These are phyloP conservation scores for Microctonus aethiopoides DNA, from an alignment of 2,888 invertebrate species.

Conservation along the genomic window DNA sequence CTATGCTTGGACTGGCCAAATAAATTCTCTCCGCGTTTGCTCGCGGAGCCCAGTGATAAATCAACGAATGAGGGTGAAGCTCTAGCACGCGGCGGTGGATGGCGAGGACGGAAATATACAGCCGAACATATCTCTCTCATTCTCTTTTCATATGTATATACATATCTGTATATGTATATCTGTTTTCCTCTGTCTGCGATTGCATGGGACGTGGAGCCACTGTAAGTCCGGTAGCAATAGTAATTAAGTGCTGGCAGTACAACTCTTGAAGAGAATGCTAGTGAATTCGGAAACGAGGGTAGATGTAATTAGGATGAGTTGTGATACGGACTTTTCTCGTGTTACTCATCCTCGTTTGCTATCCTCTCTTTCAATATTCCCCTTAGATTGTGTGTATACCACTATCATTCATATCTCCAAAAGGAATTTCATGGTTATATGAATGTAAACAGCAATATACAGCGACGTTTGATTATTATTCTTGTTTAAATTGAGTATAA, in stretches of 20 bases:
- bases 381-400: constrained; percentile 26
- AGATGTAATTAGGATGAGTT: constrained; percentile 63
- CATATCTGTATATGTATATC: neutral
- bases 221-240: constrained; percentile 58
- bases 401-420: constrained; percentile 27
- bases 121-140: constrained; percentile 50
- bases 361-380: constrained; percentile 16
- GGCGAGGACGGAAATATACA: constrained; percentile 50
- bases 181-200: constrained; percentile 38
- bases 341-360: constrained; percentile 2
- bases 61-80: constrained; percentile 27
- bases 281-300: constrained; percentile 60
- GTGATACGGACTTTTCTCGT: constrained; percentile 50
- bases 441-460: too few relatives aligned
- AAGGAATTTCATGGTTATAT: constrained; percentile 12
- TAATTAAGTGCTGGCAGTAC: constrained; percentile 55
- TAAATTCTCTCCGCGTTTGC: constrained; percentile 35
- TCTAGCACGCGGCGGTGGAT: constrained; percentile 7
- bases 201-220: constrained; percentile 40
- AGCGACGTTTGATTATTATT: constrained; percentile 38
- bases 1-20: constrained; percentile 24
- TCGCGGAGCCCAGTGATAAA: constrained; percentile 32
- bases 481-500: constrained; percentile 35
- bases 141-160: neutral
- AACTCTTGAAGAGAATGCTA: constrained; percentile 51